A percentile compares a stretch with the other conserved stretches of the same genome.
Conservation (phyloP, 2,113 vertebrate species). For the Prunella himalayana region DNA sequence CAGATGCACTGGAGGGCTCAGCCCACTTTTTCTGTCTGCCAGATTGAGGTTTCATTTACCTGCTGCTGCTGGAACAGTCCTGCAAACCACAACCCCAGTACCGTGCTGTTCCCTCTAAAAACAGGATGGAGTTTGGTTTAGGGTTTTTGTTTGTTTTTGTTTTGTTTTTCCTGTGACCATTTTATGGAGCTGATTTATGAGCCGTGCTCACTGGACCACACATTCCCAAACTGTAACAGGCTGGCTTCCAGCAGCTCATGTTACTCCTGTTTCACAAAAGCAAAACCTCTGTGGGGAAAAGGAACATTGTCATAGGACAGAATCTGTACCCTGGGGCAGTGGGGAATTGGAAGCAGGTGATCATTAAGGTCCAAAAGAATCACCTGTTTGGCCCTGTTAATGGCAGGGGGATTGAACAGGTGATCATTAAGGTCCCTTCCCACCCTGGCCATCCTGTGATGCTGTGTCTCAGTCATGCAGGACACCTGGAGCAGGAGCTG, state of each 20-base stretch:
- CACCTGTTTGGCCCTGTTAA: background rate
- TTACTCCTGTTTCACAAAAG: background rate
- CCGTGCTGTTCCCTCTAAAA: background rate
- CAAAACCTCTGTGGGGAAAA: background rate
- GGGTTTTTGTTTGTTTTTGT: background rate
- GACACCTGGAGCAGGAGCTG: background rate
- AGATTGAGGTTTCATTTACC: background rate
- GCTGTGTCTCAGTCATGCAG: background rate
- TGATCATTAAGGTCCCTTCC: background rate
- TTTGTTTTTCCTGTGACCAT: background rate
- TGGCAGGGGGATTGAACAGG: background rate
- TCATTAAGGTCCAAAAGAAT: background rate
- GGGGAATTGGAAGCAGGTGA: background rate
- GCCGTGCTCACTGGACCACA: accelerated
- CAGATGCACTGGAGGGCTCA: background rate
- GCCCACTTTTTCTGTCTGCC: accelerated
- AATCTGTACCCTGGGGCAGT: accelerated
- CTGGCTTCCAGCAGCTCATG: background rate
- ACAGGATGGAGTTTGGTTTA: background rate
- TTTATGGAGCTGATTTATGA: background rate
- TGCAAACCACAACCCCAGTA: background rate
- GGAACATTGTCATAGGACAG: accelerated
- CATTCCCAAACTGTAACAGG: background rate
- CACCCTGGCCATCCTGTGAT: too few relatives aligned
- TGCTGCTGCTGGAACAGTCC: background rate